phyloP scores from a whole-genome alignment of 2,113 vertebrate species.

The Thymallus thymallus region DNA sequence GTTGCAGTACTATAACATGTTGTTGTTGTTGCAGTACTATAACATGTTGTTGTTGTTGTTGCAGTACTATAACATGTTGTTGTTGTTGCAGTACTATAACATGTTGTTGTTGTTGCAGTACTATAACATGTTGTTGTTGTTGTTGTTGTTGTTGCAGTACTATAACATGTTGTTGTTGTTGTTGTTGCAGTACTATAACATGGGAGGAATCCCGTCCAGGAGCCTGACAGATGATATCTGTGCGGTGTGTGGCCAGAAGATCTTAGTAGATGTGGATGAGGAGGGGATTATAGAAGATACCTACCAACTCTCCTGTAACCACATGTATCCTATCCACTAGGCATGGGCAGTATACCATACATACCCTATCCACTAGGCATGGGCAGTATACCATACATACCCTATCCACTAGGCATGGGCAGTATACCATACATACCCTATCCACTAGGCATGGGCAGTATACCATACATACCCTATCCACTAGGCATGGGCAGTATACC shows the following conservation, averaged over 20 bases:
- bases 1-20: too few species aligned
- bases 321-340: constrained; percentile 53
- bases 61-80: too few species aligned
- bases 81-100: too few species aligned
- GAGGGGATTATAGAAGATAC: constrained; percentile 79
- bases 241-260: constrained; percentile 71
- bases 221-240: constrained; percentile 68
- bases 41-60: too few species aligned
- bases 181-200: constrained; percentile 72
- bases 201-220: constrained; percentile 69
- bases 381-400: too few species aligned
- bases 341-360: too few species aligned
- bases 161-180: neutral
- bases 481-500: too few species aligned
- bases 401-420: too few species aligned
- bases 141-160: neutral
- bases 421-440: constrained; percentile 68
- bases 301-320: constrained; percentile 80
- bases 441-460: too few species aligned
- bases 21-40: too few species aligned
- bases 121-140: neutral
- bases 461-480: too few species aligned
- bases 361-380: constrained; percentile 29
- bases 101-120: too few species aligned
- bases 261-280: constrained; percentile 74